These are phyloP conservation scores for Temnothorax unifasciatus DNA, from an alignment of 2,888 invertebrate genomes.

Conservation along the genomic window DNA sequence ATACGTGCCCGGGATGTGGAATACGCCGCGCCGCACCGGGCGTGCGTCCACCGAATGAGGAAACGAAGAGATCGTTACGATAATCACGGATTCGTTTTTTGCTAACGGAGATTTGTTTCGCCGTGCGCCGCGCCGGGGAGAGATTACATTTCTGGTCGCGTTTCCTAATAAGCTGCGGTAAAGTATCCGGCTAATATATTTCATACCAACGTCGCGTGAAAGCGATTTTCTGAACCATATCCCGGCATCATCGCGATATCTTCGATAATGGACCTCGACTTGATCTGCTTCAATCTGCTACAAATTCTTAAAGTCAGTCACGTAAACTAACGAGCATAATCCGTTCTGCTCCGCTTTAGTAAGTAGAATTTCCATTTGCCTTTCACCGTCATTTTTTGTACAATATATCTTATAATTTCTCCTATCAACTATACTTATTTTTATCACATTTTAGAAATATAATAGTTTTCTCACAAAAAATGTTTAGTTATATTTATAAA, in stretches of 20 bases:
- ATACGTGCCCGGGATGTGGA: conserved; percentile 78
- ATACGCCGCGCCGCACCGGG: conserved; percentile 55
- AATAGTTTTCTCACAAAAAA: neutral
- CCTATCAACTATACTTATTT: neutral
- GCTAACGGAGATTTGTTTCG: conserved; percentile 51
- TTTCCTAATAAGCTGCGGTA: conserved; percentile 36
- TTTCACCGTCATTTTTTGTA: conserved; percentile 13
- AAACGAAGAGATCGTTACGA: conserved; percentile 70
- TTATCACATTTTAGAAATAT: conserved; percentile 4
- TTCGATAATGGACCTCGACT: neutral
- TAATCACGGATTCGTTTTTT: conserved; percentile 67
- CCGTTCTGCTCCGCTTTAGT: neutral
- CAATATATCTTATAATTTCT: neutral
- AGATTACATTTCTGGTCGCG: conserved; percentile 62
- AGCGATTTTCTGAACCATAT: neutral
- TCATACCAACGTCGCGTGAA: conserved; percentile 53
- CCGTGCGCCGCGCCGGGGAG: neutral
- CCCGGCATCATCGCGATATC: neutral
- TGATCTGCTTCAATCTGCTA: neutral
- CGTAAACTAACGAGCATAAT: conserved; percentile 3
- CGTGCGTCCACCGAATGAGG: conserved; percentile 61
- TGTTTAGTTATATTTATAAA: neutral
- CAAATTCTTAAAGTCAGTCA: neutral
- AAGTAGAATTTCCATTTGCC: neutral
- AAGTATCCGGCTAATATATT: conserved; percentile 41